Base-by-base conservation (phyloP, 2,113 vertebrate genomes). In the Notiomystis cincta region DNA sequence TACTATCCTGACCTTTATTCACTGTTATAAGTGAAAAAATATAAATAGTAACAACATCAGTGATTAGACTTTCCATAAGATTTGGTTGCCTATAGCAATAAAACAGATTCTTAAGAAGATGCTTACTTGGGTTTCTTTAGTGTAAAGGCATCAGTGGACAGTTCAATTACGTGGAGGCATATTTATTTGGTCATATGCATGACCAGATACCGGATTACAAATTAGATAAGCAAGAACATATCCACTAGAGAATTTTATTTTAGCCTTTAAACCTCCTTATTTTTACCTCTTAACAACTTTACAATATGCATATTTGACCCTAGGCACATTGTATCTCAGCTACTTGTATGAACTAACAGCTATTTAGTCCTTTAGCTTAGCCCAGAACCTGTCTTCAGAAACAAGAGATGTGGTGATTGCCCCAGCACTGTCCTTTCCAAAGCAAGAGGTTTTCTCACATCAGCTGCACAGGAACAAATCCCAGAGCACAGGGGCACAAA, bases 111-210 rank as follows among this genome's bases (percentile, higher is more conserved):
- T 60, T 87, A 40, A 35, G 23, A 15, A 23, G 4, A 15, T 28
- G 10, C 51, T 81, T 48, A 48, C 4, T 58, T 77, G 11, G 2
- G 4, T 47, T 82, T 78, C 19, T 69, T 78, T 53, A 30, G 17
- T 3, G 1, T 57, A 37, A 54, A 70, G 1, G 1, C n/a, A n/a
- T n/a, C n/a, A n/a, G n/a, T 44, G 4, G 12, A 57, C 10, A 51
- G 31, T 28, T 75, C 30, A 66, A 31, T 6, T 37, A 44, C 15
- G 45, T 0, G 0, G 8, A 38, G 6, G 9, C 2, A 31, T 65
- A 24, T 61, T 54, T 7, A 58, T 70, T 50, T 40, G 19, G 10
- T 84, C 31, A 28, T 42, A 51, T 40, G 40, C 56, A 51, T 78
- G 51, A 45, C 4, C 2, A 82, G 16, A 62, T 44, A 78, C 13